Evolutionary conservation across 2,113 vertebrate species (phyloP).

Genomic region (Megalops atlanticus): DNA sequence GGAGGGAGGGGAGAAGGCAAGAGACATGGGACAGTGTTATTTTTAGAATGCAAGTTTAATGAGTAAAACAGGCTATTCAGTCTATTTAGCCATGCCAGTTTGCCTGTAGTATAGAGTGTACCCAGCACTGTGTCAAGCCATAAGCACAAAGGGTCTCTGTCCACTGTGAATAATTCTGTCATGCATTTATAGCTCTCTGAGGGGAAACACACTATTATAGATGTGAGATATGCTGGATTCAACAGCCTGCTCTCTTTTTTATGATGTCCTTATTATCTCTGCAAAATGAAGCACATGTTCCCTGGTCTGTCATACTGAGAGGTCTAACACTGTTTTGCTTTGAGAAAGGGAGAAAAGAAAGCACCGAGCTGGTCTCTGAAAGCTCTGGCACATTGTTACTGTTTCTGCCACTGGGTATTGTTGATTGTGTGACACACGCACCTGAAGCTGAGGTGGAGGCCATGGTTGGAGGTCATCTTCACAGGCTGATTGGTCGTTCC

Average conservation of each 20-base stretch:
- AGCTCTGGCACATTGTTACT: background rate
- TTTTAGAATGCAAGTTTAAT: too few species aligned
- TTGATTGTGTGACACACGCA: constrained; percentile 46
- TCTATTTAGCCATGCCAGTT: too few species aligned
- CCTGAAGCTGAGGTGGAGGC: constrained; percentile 96
- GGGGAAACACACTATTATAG: too few species aligned
- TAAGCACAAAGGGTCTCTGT: too few species aligned
- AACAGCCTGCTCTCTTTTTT: background rate
- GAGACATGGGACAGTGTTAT: too few species aligned
- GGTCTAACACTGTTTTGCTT: background rate
- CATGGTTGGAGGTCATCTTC: constrained; percentile 91
- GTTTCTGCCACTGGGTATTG: background rate
- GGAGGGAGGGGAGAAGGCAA: background rate
- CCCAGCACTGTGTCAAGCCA: too few species aligned
- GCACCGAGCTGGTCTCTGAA: background rate
- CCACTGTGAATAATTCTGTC: too few species aligned
- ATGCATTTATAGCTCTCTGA: too few species aligned
- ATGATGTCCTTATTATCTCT: background rate
- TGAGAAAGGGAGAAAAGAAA: background rate
- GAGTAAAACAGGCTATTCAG: background rate
- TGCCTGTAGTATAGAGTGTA: too few species aligned
- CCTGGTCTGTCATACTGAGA: background rate
- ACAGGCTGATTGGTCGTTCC: constrained; percentile 94
- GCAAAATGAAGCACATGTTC: background rate
- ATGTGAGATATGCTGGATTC: too few species aligned